Conservation (phyloP, 1,140 invertebrate genomes). For the Tetramorium parvispinum region DNA sequence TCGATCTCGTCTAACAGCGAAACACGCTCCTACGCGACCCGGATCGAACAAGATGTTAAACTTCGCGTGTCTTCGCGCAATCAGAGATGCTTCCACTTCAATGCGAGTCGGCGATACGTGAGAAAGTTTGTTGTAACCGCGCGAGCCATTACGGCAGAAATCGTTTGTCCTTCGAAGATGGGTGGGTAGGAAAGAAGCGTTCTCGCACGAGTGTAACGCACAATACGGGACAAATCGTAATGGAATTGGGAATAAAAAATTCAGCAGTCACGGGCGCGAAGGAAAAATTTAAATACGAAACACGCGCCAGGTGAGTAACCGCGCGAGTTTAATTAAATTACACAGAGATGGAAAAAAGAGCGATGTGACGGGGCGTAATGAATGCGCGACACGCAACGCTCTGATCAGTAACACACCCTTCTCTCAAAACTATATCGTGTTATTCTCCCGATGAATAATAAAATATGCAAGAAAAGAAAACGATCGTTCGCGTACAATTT, state of each 20-base stretch:
- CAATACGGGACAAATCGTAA: background rate
- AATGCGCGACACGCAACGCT: constrained; percentile 57
- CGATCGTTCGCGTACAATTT: background rate
- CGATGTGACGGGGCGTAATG: constrained; percentile 42
- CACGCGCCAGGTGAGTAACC: constrained; percentile 21
- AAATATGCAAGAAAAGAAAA: background rate
- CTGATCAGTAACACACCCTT: constrained; percentile 46
- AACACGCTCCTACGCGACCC: constrained; percentile 24
- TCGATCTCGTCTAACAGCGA: constrained; percentile 18
- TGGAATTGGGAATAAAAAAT: background rate
- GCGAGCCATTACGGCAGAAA: constrained; percentile 40
- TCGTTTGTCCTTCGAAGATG: background rate
- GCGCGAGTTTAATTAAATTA: constrained; percentile 65
- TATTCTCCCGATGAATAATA: background rate
- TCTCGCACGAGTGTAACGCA: background rate
- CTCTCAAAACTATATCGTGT: background rate
- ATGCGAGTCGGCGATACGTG: constrained; percentile 29
- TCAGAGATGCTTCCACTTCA: constrained; percentile 54
- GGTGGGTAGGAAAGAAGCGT: background rate
- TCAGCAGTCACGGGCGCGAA: background rate
- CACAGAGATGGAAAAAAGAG: constrained; percentile 16
- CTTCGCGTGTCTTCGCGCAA: constrained; percentile 51
- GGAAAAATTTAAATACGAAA: constrained; percentile 4
- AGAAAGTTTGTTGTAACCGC: constrained; percentile 49
- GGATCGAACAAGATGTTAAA: constrained; percentile 59